Evolutionary conservation across 1,140 invertebrate genomes (phyloP), one percentile per base, ranked within the genome.

Genomic region (Brachionus paranguensis): DNA sequence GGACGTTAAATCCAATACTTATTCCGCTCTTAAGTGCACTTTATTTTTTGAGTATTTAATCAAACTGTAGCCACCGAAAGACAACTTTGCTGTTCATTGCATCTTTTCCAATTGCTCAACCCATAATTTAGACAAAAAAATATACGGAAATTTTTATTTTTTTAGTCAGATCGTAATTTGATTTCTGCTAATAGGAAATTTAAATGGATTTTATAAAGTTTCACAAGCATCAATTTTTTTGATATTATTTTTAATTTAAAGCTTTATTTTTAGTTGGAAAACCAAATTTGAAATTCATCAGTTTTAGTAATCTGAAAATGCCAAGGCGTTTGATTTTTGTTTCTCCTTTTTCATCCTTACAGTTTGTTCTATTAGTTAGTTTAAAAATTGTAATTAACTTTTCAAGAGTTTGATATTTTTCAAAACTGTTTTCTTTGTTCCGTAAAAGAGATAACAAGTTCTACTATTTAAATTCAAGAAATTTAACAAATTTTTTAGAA

Each of bases 151-250:
- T 43, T 72, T 72, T 20, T 10, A 72, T 43, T 41, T 41, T 41
- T 43, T 43, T 72, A 43, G 33, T 20, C 68, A 43, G 12, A 68
- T 68, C 11, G 27, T 43, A 72, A 41, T 72, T 72, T 20, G 41
- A 43, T 72, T 72, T 72, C 33, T 43, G 2, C 20, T 43, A 72
- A 72, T 20, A 72, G 68, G 68, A 72, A 72, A 72, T 72, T 72
- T 72, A 72, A 72, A 72, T 72, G 68, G 68, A 72, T 72, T 72
- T 68, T 72, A 20, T 72, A 43, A 41, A 41, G 33, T 43, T 72
- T 43, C 37, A 43, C 33, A 72, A 72, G 68, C 68, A 43, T 72
- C 68, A 72, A 72, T 72, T 72, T 72, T 33, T 68, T 72, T 68
- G 14, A 11, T 64, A 24, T 64, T 24, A 24, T n/a, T 64, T 24